phyloP scores from a whole-genome alignment of 2,113 vertebrate genomes.

The Megalops atlanticus region DNA sequence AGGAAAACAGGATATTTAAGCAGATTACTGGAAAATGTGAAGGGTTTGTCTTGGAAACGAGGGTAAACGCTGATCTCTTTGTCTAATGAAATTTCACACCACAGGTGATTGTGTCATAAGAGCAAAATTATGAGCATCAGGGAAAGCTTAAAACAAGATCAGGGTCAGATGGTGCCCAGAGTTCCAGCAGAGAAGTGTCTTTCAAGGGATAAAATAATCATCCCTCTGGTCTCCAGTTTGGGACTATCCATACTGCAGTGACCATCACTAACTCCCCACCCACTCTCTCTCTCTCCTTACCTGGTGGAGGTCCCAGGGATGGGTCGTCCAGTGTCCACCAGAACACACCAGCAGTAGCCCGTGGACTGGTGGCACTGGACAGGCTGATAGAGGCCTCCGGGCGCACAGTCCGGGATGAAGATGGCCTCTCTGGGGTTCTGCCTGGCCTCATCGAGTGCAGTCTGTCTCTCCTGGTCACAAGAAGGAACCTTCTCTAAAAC shows the following conservation, averaged over 20 bases:
- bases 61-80: too few species aligned
- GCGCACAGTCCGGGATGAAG: constrained; percentile 93
- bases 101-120: background rate
- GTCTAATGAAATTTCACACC: too few species aligned
- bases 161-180: too few species aligned
- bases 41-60: too few species aligned
- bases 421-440: constrained; percentile 86
- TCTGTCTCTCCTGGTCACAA: constrained; percentile 96
- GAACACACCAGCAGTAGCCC: constrained; percentile 97
- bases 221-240: background rate
- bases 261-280: background rate
- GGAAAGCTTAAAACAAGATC: background rate
- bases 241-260: too few species aligned
- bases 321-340: constrained; percentile 92
- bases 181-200: background rate
- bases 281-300: constrained; percentile 71
- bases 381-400: constrained; percentile 86
- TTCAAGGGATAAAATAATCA: background rate
- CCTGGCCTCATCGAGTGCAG: constrained; percentile 84
- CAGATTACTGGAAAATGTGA: too few species aligned
- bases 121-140: background rate
- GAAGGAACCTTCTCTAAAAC: constrained; percentile 94
- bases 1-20: too few species aligned
- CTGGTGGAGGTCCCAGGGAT: constrained; percentile 93
- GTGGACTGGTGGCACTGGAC: constrained; percentile 98